These are phyloP conservation scores for Drosophila anomalata DNA, from an alignment of 2,888 invertebrate species.

Conservation along the genomic window DNA sequence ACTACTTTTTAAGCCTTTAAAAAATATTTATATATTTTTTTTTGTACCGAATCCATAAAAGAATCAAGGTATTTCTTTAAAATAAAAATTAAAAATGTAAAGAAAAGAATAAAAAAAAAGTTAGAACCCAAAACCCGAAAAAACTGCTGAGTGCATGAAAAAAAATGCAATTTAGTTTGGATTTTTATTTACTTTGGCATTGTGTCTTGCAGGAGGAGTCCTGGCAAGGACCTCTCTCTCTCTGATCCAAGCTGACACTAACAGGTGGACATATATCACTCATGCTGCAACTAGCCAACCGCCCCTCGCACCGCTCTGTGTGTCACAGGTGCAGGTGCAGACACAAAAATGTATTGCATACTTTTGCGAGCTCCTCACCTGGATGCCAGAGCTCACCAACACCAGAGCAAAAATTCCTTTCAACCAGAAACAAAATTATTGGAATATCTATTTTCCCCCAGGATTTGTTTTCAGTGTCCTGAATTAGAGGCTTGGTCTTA, in stretches of 20 bases:
- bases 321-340: conserved; percentile 35
- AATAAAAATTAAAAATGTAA: too few relatives aligned
- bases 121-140: not conserved
- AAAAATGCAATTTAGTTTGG: conserved; percentile 64
- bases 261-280: conserved; percentile 58
- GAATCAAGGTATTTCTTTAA: not conserved
- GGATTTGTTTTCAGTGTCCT: too few relatives aligned
- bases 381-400: not conserved
- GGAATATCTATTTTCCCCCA: not conserved
- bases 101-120: not conserved
- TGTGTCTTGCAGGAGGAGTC: conserved; percentile 10
- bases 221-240: not conserved
- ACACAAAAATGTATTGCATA: conserved; percentile 25
- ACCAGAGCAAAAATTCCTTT: conserved; percentile 26
- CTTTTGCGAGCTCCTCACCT: conserved; percentile 4
- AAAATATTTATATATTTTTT: too few relatives aligned
- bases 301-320: not conserved
- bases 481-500: too few relatives aligned
- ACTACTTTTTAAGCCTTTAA: too few relatives aligned
- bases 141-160: conserved; percentile 6
- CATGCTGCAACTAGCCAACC: conserved; percentile 18
- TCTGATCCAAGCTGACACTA: conserved; percentile 42
- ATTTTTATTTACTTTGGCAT: conserved; percentile 69
- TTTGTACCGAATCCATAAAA: too few relatives aligned
- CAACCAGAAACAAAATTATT: conserved; percentile 14